Conservation (phyloP, 2,113 vertebrate species). For the Salminus brasiliensis region DNA sequence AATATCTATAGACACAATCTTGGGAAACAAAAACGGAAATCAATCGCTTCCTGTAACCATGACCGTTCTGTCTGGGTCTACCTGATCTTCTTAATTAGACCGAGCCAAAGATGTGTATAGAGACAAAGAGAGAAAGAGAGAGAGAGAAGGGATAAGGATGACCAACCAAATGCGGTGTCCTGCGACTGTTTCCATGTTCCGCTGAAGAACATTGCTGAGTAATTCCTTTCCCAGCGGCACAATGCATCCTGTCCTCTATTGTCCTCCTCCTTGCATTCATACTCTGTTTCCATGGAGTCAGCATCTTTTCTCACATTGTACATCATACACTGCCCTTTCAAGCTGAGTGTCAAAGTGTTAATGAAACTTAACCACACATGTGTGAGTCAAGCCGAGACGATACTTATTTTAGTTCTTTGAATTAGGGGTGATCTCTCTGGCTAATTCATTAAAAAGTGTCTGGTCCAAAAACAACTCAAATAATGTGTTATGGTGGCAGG, state of each 20-base stretch:
- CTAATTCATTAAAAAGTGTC: too few relatives aligned
- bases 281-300: constrained; percentile 28
- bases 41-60: too few relatives aligned
- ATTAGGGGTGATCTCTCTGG: too few relatives aligned
- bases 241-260: constrained; percentile 27
- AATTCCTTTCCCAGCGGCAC: constrained; percentile 5
- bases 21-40: too few relatives aligned
- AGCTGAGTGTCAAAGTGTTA: background rate
- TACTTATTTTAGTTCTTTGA: background rate
- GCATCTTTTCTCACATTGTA: constrained; percentile 22
- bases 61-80: too few relatives aligned
- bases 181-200: constrained; percentile 23
- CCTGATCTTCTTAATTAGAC: too few relatives aligned
- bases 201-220: constrained; percentile 35
- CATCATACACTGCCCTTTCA: constrained; percentile 25
- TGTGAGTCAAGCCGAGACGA: background rate
- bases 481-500: too few relatives aligned
- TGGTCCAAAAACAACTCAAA: too few relatives aligned
- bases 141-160: background rate
- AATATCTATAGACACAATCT: too few relatives aligned
- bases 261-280: constrained; percentile 32
- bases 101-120: too few relatives aligned
- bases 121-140: background rate
- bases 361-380: background rate
- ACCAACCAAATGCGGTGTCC: background rate